Evolutionary conservation across 2,888 invertebrate genomes (phyloP).

Genomic region (Lasioglossum pauxillum): DNA sequence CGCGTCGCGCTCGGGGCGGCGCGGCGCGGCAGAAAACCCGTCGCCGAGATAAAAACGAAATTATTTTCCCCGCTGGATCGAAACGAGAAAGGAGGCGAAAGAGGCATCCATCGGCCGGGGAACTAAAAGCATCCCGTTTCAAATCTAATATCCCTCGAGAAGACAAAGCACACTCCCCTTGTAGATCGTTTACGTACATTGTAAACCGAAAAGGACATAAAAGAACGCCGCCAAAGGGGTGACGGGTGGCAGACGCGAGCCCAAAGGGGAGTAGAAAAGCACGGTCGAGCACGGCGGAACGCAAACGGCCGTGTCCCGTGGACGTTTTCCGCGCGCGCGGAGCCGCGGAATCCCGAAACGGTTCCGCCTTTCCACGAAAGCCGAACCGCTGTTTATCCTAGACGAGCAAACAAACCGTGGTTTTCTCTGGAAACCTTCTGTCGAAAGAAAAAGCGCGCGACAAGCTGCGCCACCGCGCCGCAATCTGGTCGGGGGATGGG

Average conservation of each 20-base stretch:
- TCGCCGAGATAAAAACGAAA: conserved; percentile 32
- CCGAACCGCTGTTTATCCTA: conserved; percentile 73
- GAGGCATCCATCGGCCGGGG: conserved; percentile 40
- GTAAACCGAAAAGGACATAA: conserved; percentile 72
- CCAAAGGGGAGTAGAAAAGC: conserved; percentile 30
- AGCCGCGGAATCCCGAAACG: conserved; percentile 6
- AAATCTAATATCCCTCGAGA: conserved; percentile 59
- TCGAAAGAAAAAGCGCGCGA: conserved; percentile 21
- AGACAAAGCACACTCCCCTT: conserved; percentile 60
- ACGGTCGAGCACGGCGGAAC: conserved; percentile 12
- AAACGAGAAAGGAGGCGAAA: conserved; percentile 42
- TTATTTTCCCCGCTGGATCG: conserved; percentile 43
- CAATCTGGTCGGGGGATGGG: background rate
- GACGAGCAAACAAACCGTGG: conserved; percentile 75
- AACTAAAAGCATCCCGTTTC: conserved; percentile 59
- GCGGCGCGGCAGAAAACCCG: background rate
- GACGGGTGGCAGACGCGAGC: conserved; percentile 32
- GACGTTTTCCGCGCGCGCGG: conserved; percentile 35
- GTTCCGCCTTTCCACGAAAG: conserved; percentile 44
- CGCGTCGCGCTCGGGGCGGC: background rate
- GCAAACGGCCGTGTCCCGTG: conserved; percentile 35
- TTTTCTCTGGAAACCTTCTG: conserved; percentile 63
- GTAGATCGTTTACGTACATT: conserved; percentile 69
- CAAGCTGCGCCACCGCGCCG: background rate
- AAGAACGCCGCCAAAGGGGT: conserved; percentile 72